A percentile compares a stretch with the other conserved stretches of the same genome.
Conservation (phyloP, 2,888 invertebrate species). For the Liodrosophila aerea region DNA sequence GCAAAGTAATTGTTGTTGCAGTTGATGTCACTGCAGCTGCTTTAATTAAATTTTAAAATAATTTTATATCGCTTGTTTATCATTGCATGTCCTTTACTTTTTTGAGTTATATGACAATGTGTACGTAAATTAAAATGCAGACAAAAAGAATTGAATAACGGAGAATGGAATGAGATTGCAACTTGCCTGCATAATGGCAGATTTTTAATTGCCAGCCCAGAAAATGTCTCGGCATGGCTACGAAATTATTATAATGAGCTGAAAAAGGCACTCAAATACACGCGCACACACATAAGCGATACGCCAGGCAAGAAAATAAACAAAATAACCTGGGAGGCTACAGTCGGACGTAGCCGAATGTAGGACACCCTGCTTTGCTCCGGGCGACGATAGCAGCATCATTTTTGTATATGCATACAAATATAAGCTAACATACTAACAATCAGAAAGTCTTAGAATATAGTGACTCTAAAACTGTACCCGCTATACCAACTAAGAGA, state of each 20-base stretch:
- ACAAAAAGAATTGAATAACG: constrained; percentile 8
- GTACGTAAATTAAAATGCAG: constrained; percentile 70
- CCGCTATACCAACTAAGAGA: too few species aligned
- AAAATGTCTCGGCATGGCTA: constrained; percentile 49
- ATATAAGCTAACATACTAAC: too few species aligned
- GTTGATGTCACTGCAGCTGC: constrained; percentile 47
- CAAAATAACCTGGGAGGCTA: too few species aligned
- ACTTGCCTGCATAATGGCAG: constrained; percentile 63
- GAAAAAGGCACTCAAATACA: constrained; percentile 8
- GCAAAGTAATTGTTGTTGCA: constrained; percentile 37
- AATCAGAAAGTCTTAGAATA: too few species aligned
- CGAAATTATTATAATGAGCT: constrained; percentile 69
- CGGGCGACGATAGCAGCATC: too few species aligned
- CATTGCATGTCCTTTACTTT: constrained; percentile 41
- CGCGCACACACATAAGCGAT: constrained; percentile 16
- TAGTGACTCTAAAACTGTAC: too few species aligned
- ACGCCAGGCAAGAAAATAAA: constrained; percentile 1
- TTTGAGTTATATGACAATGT: constrained; percentile 66
- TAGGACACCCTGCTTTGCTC: too few species aligned
- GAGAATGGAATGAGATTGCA: constrained; percentile 41
- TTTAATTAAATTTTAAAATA: constrained; percentile 76
- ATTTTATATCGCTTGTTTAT: constrained; percentile 74
- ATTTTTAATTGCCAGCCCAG: constrained; percentile 68
- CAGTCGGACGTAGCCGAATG: too few species aligned
- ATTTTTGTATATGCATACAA: too few species aligned